Evolutionary conservation across 1,140 invertebrate genomes (phyloP), one percentile per base, ranked within the genome.

Genomic region (Nasonia longicornis): DNA sequence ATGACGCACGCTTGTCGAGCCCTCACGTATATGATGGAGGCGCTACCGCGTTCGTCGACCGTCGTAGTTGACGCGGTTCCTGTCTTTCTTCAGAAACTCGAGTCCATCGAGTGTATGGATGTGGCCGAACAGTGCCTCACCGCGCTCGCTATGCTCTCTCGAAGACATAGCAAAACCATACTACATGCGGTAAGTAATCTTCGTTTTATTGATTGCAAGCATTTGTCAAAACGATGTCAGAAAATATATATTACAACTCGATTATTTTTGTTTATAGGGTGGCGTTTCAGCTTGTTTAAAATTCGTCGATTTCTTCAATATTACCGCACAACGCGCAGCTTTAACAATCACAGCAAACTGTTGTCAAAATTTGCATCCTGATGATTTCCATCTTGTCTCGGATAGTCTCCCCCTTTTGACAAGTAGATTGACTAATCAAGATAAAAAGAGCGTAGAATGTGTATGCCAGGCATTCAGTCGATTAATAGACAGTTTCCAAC

Each of bases 1-100:
- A 99, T 99, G 98, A 98, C 99, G 88, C 97, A 99, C 90, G 98
- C 98, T 0, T 99, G 98, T 90, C 95, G 98, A 70, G 98, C 98
- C 10, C 92, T 99, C 14, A 99, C 98, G 0, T 99, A 99, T 89
- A 99, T 99, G 98, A 97, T 99, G 95, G 98, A 99, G 91, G 98
- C 98, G 3, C 87, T 99, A 75, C 98, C 98, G 0, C 94, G 98
- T 58, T 98, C 98, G 16, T 98, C 98, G 38, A 96, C 97, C 7
- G 96, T 99, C 22, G 97, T 99, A 12, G 97, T 98, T 3, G 97
- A 99, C 85, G 98, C 98, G 26, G 96, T 99, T 42, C 98, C 98
- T 3, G 96, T 97, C 8, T 98, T 98, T 91, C 91, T 98, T 29
- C 96, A 98, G 91, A 98, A 99, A 91, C 92, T 99, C 58, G 97